Evolutionary conservation across 2,113 vertebrate genomes (phyloP).

Genomic region (Notechis scutatus): DNA sequence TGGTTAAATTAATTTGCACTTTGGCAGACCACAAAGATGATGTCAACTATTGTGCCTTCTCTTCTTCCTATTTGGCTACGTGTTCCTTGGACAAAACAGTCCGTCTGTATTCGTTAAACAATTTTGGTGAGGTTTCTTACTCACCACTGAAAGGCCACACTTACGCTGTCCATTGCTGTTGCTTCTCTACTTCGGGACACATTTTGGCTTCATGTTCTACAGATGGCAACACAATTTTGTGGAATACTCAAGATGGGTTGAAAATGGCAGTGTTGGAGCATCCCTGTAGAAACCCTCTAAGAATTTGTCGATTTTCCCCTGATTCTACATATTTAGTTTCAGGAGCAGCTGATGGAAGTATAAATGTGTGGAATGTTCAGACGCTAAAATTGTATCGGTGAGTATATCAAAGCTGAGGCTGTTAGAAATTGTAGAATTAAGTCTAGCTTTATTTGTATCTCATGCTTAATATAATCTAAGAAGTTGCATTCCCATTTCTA

Average conservation of each 20-base stretch:
- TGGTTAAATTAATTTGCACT: conserved; percentile 84
- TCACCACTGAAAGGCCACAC: conserved; percentile 85
- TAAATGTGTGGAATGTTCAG: conserved; percentile 83
- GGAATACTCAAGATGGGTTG: conserved; percentile 74
- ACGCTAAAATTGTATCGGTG: conserved; percentile 76
- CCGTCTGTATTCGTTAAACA: conserved; percentile 74
- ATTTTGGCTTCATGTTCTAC: conserved; percentile 89
- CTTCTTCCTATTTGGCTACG: conserved; percentile 79
- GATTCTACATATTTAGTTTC: conserved; percentile 72
- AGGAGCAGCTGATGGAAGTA: conserved; percentile 83
- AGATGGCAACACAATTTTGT: conserved; percentile 82
- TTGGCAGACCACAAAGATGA: conserved; percentile 86
- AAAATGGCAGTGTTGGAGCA: conserved; percentile 79
- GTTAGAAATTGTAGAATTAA: background rate
- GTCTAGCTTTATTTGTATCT: background rate
- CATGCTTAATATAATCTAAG: background rate
- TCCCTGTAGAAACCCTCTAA: conserved; percentile 80
- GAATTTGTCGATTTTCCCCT: conserved; percentile 84
- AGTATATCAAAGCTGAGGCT: fast-evolving
- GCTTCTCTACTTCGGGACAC: conserved; percentile 84
- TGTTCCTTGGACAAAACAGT: conserved; percentile 93
- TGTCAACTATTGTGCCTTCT: conserved; percentile 89
- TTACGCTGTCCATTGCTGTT: conserved; percentile 91
- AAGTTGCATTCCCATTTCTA: background rate
- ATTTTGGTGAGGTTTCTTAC: conserved; percentile 80